Evolutionary conservation across 2,113 vertebrate species (phyloP).

Genomic region (Seriola aureovittata): DNA sequence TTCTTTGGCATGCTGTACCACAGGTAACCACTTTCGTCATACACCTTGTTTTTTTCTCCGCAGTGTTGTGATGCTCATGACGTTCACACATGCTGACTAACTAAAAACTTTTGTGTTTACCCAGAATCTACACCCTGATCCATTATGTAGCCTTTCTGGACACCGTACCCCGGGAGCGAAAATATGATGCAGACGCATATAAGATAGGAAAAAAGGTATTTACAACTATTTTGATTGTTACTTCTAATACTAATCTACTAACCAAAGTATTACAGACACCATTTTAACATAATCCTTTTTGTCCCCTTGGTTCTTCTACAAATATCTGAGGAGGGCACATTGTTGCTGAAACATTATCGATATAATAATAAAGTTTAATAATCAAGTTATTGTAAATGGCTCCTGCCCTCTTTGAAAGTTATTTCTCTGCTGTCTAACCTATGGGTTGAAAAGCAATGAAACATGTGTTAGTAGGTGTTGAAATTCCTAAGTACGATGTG

Average conservation of each 20-base stretch:
- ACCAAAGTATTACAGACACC: too few relatives aligned
- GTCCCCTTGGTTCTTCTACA: too few relatives aligned
- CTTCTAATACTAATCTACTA: too few relatives aligned
- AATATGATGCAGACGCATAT: not conserved
- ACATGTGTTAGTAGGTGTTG: not conserved
- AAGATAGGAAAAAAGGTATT: conserved; percentile 40
- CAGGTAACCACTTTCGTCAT: conserved; percentile 62
- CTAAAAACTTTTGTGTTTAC: conserved; percentile 4
- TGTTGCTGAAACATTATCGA: not conserved
- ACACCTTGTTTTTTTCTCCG: not conserved
- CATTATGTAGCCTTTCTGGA: conserved; percentile 74
- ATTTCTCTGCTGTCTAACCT: too few relatives aligned
- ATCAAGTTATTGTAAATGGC: not conserved
- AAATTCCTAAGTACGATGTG: not conserved
- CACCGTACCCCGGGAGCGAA: conserved; percentile 45
- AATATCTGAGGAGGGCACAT: not conserved
- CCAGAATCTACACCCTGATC: conserved; percentile 71
- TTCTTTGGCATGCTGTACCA: conserved; percentile 74
- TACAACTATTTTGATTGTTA: not conserved
- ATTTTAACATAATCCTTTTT: too few relatives aligned
- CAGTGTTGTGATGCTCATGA: not conserved
- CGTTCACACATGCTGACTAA: not conserved
- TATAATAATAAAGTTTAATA: too few relatives aligned
- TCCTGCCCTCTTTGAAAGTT: not conserved
- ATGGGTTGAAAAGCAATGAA: too few relatives aligned